Conservation (phyloP, 1,140 invertebrate genomes). For the Daktulosphaira vitifoliae region DNA sequence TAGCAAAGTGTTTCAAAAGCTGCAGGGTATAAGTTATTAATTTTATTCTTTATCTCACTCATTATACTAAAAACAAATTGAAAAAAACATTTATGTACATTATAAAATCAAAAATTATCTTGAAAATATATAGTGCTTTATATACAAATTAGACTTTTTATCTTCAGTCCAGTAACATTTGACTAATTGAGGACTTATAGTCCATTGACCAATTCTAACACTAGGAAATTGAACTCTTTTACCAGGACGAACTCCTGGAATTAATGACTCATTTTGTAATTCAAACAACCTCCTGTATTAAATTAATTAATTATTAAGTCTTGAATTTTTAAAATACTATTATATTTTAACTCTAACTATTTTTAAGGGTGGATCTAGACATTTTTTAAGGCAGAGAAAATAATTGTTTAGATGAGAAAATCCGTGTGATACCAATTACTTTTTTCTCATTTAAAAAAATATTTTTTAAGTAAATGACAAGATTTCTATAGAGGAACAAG, state of each 20-base stretch:
- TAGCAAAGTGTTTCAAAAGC: background rate
- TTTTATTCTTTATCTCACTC: background rate
- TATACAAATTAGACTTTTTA: constrained; percentile 5
- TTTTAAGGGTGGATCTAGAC: too few relatives aligned
- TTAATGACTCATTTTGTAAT: constrained; percentile 6
- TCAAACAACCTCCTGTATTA: constrained; percentile 12
- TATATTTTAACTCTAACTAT: background rate
- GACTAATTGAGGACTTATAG: background rate
- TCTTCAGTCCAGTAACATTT: constrained; percentile 1
- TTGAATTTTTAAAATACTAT: background rate
- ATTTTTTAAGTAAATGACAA: too few relatives aligned
- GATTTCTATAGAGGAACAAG: too few relatives aligned
- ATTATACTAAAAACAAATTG: background rate
- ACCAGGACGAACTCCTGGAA: background rate
- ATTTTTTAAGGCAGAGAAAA: too few relatives aligned
- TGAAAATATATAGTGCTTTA: background rate
- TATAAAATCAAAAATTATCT: background rate
- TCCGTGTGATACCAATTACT: too few relatives aligned
- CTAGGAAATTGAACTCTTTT: background rate
- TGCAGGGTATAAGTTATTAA: background rate
- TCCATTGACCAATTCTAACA: background rate
- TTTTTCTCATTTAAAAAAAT: too few relatives aligned
- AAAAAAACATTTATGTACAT: background rate
- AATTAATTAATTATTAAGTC: background rate
- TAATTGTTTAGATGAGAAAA: too few relatives aligned